Evolutionary conservation across 2,797 vertebrate genomes (phyloP).

Genomic region (Aulostomus chinensis): DNA sequence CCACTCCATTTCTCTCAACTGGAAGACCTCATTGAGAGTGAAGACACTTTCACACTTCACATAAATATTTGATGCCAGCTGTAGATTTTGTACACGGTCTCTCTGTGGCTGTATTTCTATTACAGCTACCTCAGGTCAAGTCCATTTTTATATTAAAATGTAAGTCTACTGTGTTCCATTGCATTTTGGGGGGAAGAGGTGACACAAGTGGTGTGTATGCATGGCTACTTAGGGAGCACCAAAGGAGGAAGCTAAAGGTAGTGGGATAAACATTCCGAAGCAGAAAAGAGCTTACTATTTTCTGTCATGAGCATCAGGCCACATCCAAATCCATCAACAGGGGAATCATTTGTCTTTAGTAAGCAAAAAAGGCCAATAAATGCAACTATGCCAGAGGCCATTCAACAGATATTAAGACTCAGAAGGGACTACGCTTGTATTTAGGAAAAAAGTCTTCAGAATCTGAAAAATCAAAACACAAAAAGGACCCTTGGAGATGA

Average conservation of each 20-base stretch:
- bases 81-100: too few species aligned
- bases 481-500: too few species aligned
- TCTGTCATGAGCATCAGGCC: constrained; percentile 9
- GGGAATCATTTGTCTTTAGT: constrained; percentile 29
- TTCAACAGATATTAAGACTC: constrained; percentile 15
- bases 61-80: too few species aligned
- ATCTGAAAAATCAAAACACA: too few species aligned
- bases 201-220: background rate
- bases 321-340: constrained; percentile 24
- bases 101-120: too few species aligned
- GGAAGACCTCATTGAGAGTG: constrained; percentile 60
- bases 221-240: constrained; percentile 41
- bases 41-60: too few species aligned
- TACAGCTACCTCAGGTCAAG: background rate
- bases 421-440: background rate
- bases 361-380: constrained; percentile 3
- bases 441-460: too few species aligned
- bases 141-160: background rate
- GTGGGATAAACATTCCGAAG: background rate
- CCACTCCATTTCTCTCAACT: constrained; percentile 60
- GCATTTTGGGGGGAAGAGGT: background rate
- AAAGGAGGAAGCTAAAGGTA: background rate
- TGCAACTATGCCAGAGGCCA: background rate
- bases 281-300: background rate
- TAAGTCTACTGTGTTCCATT: too few species aligned